Conservation (phyloP, 2,113 vertebrate genomes). For the Smithornis capensis region DNA sequence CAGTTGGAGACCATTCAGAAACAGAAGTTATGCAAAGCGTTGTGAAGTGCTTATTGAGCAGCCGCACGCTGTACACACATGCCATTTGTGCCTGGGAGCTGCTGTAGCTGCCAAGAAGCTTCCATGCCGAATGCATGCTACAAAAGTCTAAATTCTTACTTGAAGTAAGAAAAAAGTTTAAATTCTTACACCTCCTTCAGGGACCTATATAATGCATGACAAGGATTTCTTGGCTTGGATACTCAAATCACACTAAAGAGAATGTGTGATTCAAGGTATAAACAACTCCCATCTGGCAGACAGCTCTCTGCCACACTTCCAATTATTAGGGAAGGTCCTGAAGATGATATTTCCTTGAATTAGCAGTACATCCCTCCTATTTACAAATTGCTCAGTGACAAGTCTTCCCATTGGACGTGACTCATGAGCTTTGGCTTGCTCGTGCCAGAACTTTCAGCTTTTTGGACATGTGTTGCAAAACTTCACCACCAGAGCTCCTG, state of each 20-base stretch:
- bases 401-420: constrained; percentile 35
- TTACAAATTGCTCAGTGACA: constrained; percentile 34
- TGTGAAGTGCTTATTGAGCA: background rate
- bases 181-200: background rate
- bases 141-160: background rate
- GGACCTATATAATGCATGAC: rapidly evolving
- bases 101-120: constrained; percentile 3
- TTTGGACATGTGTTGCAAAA: constrained; percentile 9
- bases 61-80: background rate
- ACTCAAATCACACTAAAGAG: background rate
- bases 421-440: background rate
- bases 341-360: constrained; percentile 5
- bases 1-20: background rate
- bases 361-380: constrained; percentile 20
- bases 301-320: background rate
- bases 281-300: background rate
- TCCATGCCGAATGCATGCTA: background rate
- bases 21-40: background rate
- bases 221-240: background rate
- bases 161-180: background rate
- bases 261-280: background rate
- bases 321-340: constrained; percentile 14
- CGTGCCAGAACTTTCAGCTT: constrained; percentile 10
- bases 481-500: background rate
- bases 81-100: background rate